Evolutionary conservation across 2,888 invertebrate species (phyloP).

Genomic region (Epiperipatus broadwayi): DNA sequence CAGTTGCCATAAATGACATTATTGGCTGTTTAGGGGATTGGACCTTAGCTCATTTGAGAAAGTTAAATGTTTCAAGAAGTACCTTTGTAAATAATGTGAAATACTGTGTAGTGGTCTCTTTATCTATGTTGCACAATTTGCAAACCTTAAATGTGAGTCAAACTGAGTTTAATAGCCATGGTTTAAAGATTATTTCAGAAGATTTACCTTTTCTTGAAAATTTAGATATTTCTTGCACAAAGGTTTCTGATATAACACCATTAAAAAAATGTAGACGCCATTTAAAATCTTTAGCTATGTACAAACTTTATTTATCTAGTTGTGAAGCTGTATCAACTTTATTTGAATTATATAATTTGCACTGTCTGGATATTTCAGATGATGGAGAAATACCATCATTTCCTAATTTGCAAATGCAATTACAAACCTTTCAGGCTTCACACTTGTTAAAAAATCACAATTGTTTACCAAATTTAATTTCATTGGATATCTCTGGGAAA

Average conservation of each 20-base stretch:
- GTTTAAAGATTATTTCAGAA: conserved; percentile 43
- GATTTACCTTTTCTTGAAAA: conserved; percentile 42
- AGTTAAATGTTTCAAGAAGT: conserved; percentile 41
- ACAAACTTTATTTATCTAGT: conserved; percentile 33
- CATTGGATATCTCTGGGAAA: conserved; percentile 44
- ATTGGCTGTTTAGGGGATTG: conserved; percentile 45
- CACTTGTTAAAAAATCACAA: conserved; percentile 21
- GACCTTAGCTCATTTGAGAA: conserved; percentile 40
- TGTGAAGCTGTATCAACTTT: conserved; percentile 32
- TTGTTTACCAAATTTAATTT: conserved; percentile 36
- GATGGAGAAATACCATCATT: conserved; percentile 34
- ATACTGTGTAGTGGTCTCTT: conserved; percentile 38
- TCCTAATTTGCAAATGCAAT: too few species aligned
- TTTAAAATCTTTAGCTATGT: conserved; percentile 40
- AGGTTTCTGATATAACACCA: conserved; percentile 40
- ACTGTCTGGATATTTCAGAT: conserved; percentile 39
- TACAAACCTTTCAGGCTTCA: too few species aligned
- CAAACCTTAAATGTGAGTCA: conserved; percentile 42
- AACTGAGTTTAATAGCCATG: conserved; percentile 46
- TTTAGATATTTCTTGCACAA: conserved; percentile 44
- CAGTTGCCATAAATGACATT: conserved; percentile 38
- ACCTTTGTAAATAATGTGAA: conserved; percentile 41
- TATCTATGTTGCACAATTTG: conserved; percentile 40
- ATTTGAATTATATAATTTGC: conserved; percentile 34
- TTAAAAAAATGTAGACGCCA: conserved; percentile 37